A percentile compares a stretch with the other conserved stretches of the same genome.
Evolutionary conservation across 2,888 invertebrate species (phyloP).

Genomic region (Strigamia transsilvanica): DNA sequence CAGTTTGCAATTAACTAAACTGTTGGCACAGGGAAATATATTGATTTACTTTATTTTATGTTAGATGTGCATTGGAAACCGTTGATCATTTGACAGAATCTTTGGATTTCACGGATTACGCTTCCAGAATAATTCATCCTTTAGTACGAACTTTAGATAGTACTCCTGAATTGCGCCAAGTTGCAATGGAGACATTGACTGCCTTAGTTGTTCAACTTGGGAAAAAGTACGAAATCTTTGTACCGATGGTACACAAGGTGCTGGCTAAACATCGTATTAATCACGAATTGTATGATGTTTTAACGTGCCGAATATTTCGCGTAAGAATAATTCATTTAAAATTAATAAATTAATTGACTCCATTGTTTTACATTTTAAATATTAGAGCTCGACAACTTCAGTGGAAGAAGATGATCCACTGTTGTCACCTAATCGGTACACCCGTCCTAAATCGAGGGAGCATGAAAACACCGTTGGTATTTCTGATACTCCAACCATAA

Average conservation of each 20-base stretch:
- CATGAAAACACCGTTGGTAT: constrained; percentile 69
- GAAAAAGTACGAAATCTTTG: constrained; percentile 88
- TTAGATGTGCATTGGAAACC: constrained; percentile 71
- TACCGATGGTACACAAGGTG: constrained; percentile 87
- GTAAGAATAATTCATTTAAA: constrained; percentile 58
- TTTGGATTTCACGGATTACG: constrained; percentile 89
- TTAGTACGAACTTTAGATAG: constrained; percentile 68
- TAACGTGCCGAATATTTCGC: constrained; percentile 68
- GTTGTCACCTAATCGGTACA: constrained; percentile 71
- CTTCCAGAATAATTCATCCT: constrained; percentile 93
- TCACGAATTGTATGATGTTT: constrained; percentile 78
- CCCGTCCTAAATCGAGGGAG: constrained; percentile 77
- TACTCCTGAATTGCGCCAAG: constrained; percentile 61
- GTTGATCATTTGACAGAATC: constrained; percentile 89
- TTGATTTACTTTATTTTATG: neutral
- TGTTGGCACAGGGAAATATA: neutral
- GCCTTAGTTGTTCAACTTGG: constrained; percentile 88
- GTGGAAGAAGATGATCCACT: constrained; percentile 77
- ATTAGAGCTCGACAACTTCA: constrained; percentile 69
- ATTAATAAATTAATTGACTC: neutral
- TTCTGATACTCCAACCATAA: constrained; percentile 77
- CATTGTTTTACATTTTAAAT: neutral
- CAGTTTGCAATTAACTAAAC: constrained; percentile 50
- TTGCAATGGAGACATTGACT: constrained; percentile 91
- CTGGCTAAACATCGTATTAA: constrained; percentile 80